Evolutionary conservation across 2,113 vertebrate species (phyloP), one percentile per base, ranked within the genome.

Genomic region (Dendropsophus ebraccatus): DNA sequence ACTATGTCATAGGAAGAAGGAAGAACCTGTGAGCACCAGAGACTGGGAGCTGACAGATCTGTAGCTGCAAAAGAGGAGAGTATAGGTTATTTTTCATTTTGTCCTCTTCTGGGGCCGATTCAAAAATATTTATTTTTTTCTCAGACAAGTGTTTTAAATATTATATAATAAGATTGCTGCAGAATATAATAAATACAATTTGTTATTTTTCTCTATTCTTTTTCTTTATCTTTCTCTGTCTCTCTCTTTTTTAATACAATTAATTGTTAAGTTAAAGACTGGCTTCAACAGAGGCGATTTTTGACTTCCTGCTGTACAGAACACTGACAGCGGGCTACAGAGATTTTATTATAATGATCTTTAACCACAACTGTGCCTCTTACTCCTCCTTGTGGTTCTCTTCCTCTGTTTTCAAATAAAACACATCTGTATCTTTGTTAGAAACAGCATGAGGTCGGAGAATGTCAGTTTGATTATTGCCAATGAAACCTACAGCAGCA

Each of bases 361-460:
- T 58, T 74, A 60, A 37, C 16, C 79, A 45, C 67, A 62, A 41
- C 10, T 30, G 12, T 35, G 32, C 67, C 67, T 86, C 52, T 65
- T 81, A 72, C 84, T 81, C 25, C 52, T 86, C 77, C 77, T 86
- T 58, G 50, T 81, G 67, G 75, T 25, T 45, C 23, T 60, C 41
- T 73, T 73, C 50, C 65, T 49, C 23, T 73, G 49, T 74, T 62
- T 81, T 81, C 52, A 86, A 86, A 86, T 73, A 86, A 73, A 54
- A 47, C 50, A 81, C 84, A 86, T 81, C 85, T 86, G 85, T 62
- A 81, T 50, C 67, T 60, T 86, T 86, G 62, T 80, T 86, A 72
- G 25, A 9, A 81, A 62, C 85, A 86, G 78, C 77, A 86, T 73
- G 85, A 81, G 50, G 30, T 45, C n/a, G 35, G n/a, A n/a, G 25